Evolutionary conservation across 2,797 vertebrate species (phyloP).

Genomic region (Ctenochaetus hawaiiensis): DNA sequence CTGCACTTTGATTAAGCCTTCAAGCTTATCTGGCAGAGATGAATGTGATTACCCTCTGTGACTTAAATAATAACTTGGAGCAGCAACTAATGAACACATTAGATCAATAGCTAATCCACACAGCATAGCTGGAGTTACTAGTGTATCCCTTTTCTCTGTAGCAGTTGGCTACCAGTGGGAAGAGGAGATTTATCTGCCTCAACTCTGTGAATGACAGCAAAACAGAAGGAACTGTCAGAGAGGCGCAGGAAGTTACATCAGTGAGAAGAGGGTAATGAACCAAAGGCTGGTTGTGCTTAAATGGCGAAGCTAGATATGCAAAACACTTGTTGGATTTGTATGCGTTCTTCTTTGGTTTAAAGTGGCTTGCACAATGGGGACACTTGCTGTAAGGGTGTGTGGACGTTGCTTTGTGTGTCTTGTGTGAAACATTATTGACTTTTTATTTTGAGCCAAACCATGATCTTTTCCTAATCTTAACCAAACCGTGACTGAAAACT

Average conservation of each 20-base stretch:
- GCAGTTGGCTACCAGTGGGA: conserved; percentile 32
- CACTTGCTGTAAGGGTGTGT: no score
- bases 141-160: conserved; percentile 17
- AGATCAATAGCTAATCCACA: conserved; percentile 58
- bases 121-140: conserved; percentile 24
- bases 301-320: no score
- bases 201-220: conserved; percentile 1
- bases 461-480: no score
- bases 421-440: no score
- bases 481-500: no score
- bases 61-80: conserved; percentile 54
- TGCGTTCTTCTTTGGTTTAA: no score
- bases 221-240: conserved; percentile 17
- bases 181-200: conserved; percentile 30
- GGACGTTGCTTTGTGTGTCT: no score
- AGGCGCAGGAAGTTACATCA: conserved; percentile 15
- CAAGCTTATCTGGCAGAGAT: conserved; percentile 46
- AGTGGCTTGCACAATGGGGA: no score
- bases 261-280: background rate
- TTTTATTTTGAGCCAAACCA: no score
- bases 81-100: conserved; percentile 47
- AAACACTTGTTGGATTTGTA: no score
- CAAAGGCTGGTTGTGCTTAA: background rate
- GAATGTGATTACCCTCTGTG: conserved; percentile 29
- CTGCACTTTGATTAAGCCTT: conserved; percentile 46